A percentile compares a stretch with the other conserved stretches of the same genome.
Evolutionary conservation across 1,140 invertebrate species (phyloP).

Genomic region (Ceratina calcarata): DNA sequence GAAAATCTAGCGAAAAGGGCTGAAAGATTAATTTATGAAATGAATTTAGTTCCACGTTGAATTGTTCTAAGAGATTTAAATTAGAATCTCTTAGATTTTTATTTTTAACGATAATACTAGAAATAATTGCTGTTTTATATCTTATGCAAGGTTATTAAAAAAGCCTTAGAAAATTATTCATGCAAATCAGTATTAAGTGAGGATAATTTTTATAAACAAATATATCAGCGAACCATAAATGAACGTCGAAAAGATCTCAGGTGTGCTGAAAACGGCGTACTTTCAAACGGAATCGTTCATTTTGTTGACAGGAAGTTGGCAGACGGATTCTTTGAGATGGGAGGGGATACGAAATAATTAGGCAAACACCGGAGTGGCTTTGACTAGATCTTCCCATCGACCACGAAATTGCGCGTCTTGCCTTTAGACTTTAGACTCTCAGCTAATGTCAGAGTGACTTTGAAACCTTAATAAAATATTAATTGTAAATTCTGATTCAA

Average conservation of each 20-base stretch:
- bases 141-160: no score
- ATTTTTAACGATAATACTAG: no score
- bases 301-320: slow-evolving; percentile 35
- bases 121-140: no score
- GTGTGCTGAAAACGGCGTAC: neutral
- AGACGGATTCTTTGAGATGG: slow-evolving; percentile 13
- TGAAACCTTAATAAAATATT: no score
- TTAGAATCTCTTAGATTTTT: no score
- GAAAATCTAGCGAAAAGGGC: no score
- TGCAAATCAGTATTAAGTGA: neutral
- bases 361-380: slow-evolving; percentile 8
- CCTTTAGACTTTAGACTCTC: neutral
- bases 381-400: slow-evolving; percentile 1
- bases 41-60: no score
- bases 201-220: slow-evolving; percentile 6
- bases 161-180: no score
- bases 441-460: slow-evolving; percentile 6
- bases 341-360: slow-evolving; percentile 30
- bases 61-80: no score
- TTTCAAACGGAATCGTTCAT: slow-evolving; percentile 44
- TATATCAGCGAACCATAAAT: slow-evolving; percentile 16
- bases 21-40: no score
- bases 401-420: neutral
- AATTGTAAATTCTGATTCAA: no score
- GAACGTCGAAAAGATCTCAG: slow-evolving; percentile 4